These are phyloP conservation scores for Steinernema carpocapsae DNA, from an alignment of 2,888 invertebrate genomes.

Conservation along the genomic window DNA sequence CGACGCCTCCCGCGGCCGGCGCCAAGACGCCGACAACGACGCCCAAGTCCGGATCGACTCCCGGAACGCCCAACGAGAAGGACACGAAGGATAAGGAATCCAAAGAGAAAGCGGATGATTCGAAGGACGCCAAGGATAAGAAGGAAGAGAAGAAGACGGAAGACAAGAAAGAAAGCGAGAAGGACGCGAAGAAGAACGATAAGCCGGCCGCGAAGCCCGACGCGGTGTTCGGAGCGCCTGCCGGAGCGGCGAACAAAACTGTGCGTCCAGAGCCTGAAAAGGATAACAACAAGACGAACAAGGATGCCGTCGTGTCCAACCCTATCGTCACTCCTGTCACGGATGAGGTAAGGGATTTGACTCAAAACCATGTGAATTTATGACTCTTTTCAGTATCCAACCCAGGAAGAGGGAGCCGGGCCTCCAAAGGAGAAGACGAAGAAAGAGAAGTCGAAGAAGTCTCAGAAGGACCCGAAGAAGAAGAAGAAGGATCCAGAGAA, in stretches of 20 bases:
- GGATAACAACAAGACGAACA: slow-evolving; percentile 15
- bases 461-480: background rate
- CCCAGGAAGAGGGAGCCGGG: slow-evolving; percentile 10
- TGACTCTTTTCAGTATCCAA: background rate
- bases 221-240: background rate
- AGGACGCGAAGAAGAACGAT: background rate
- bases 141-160: background rate
- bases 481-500: background rate
- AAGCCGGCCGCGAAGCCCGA: background rate
- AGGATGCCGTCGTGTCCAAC: slow-evolving; percentile 14
- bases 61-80: background rate
- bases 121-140: background rate
- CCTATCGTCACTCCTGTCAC: slow-evolving; percentile 30
- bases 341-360: slow-evolving; percentile 7
- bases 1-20: background rate
- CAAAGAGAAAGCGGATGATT: background rate
- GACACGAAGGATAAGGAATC: background rate
- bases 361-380: background rate
- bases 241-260: slow-evolving; percentile 1
- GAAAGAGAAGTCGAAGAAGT: background rate
- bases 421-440: background rate
- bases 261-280: background rate
- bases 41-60: background rate
- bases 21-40: background rate
- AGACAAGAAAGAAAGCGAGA: background rate